Percentiles rank a stretch among this genome's conserved stretches.
Evolutionary conservation across 2,888 invertebrate genomes (phyloP).

Genomic region (Dasysyrphus tricinctus): DNA sequence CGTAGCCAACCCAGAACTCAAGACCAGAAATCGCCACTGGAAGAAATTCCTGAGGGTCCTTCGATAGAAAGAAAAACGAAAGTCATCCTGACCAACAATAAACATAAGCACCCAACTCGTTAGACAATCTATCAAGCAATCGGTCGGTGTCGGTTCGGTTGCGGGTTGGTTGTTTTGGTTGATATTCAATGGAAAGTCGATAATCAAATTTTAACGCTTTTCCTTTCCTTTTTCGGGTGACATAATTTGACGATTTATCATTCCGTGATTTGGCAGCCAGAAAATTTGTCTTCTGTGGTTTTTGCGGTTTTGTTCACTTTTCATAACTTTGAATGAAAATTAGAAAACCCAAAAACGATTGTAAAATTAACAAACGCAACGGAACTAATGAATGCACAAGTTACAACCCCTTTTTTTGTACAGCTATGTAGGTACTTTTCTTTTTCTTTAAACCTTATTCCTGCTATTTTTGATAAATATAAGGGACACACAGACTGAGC

Average conservation of each 20-base stretch:
- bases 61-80: conserved; percentile 50
- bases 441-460: background rate
- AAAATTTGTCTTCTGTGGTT: conserved; percentile 69
- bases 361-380: conserved; percentile 1
- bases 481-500: background rate
- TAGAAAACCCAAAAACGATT: conserved; percentile 17
- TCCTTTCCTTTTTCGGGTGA: conserved; percentile 48
- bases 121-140: conserved; percentile 43
- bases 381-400: conserved; percentile 23
- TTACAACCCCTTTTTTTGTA: conserved; percentile 32
- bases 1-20: too few relatives aligned
- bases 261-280: conserved; percentile 66
- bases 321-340: conserved; percentile 19
- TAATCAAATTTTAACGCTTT: conserved; percentile 74
- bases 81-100: conserved; percentile 61
- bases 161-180: background rate
- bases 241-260: conserved; percentile 73
- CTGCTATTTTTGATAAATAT: background rate
- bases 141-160: too few relatives aligned
- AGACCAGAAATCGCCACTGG: too few relatives aligned
- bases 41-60: conserved; percentile 12
- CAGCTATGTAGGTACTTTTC: background rate
- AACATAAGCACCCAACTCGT: conserved; percentile 24
- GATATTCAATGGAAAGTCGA: conserved; percentile 64
- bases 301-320: conserved; percentile 49